Evolutionary conservation across 2,888 invertebrate genomes (phyloP).

Genomic region (Onchidella celtica): DNA sequence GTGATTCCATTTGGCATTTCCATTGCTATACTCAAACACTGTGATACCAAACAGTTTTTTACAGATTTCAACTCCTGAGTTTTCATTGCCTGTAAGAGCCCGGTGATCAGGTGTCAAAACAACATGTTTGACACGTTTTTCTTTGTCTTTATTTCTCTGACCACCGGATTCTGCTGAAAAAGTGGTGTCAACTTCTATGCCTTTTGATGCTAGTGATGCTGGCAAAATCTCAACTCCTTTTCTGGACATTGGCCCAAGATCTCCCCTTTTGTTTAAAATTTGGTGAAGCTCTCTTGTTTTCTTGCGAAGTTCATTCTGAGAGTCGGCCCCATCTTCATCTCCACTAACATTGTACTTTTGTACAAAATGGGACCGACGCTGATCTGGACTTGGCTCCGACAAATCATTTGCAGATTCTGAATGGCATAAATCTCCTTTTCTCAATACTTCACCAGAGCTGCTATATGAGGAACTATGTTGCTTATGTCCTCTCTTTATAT

Average conservation of each 20-base stretch:
- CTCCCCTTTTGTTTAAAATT: background rate
- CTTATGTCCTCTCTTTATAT: background rate
- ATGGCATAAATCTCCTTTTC: background rate
- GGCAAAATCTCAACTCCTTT: background rate
- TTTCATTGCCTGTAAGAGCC: slow-evolving; percentile 50
- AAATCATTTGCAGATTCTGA: background rate
- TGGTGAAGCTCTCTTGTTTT: slow-evolving; percentile 33
- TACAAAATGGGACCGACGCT: background rate
- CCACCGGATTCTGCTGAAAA: background rate
- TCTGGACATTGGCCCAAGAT: background rate
- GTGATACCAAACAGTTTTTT: slow-evolving; percentile 70
- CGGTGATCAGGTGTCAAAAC: slow-evolving; percentile 54
- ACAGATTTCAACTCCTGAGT: slow-evolving; percentile 64
- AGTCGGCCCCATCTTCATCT: background rate
- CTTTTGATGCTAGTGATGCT: background rate
- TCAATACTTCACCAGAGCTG: background rate
- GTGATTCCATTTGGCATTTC: slow-evolving; percentile 54
- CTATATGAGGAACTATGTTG: background rate
- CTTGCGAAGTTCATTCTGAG: background rate
- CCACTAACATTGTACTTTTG: background rate
- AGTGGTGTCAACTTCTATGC: background rate
- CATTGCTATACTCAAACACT: slow-evolving; percentile 67
- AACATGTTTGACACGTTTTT: slow-evolving; percentile 58
- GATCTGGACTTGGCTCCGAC: background rate
- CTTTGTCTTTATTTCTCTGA: slow-evolving; percentile 31